These are phyloP conservation scores for Acanthacorydalis orientalis DNA, from an alignment of 2,888 invertebrate species.

Conservation along the genomic window DNA sequence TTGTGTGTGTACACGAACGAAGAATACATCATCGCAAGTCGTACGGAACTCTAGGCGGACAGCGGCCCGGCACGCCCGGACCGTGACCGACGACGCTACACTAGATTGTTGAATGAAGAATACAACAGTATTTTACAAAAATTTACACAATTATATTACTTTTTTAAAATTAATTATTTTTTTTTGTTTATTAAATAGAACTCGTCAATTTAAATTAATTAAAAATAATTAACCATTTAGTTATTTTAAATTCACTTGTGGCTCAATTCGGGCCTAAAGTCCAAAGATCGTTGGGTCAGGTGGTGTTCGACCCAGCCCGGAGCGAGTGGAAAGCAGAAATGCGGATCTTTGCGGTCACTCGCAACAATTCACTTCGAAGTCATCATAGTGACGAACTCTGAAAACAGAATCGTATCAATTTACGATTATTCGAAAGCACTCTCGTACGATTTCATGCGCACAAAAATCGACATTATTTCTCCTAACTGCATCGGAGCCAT, in stretches of 20 bases:
- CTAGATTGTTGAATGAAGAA: constrained; percentile 5
- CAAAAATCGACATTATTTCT: too few species aligned
- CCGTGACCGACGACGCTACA: constrained; percentile 1
- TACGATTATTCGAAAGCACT: too few species aligned
- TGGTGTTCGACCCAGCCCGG: constrained; percentile 5
- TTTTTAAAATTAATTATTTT: constrained; percentile 19
- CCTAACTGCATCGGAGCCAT: too few species aligned
- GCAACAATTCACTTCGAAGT: constrained; percentile 85
- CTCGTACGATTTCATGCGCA: too few species aligned
- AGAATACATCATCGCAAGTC: background rate
- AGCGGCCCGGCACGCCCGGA: too few species aligned
- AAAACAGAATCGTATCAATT: constrained; percentile 21
- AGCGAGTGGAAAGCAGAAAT: constrained; percentile 29
- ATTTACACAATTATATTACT: constrained; percentile 30
- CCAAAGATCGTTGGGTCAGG: constrained; percentile 4
- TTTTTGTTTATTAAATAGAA: constrained; percentile 8
- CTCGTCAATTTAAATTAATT: constrained; percentile 11
- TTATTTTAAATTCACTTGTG: constrained; percentile 8
- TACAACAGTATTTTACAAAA: constrained; percentile 27
- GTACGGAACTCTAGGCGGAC: background rate
- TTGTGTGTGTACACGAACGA: background rate
- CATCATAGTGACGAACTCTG: constrained; percentile 98
- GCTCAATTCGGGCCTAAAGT: constrained; percentile 23
- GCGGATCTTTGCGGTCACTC: constrained; percentile 42
- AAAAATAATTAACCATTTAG: constrained; percentile 10